Evolutionary conservation across 2,797 vertebrate species (phyloP).

Genomic region (Scolopax rusticola): DNA sequence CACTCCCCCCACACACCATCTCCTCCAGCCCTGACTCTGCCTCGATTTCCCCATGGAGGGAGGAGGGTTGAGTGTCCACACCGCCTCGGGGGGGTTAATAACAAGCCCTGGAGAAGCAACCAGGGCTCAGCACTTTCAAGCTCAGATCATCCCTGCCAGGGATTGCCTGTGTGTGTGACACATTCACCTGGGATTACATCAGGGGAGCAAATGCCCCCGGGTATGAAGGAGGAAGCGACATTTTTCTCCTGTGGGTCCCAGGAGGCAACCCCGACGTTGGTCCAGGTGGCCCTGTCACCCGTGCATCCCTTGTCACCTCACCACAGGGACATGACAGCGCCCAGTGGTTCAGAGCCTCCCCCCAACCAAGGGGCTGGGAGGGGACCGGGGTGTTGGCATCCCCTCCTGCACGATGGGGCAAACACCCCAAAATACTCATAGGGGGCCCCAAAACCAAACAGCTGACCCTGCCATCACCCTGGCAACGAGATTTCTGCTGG

Average conservation of each 20-base stretch:
- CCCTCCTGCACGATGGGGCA: accelerated
- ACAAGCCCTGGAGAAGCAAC: neutral
- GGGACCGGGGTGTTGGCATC: neutral
- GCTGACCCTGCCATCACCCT: accelerated
- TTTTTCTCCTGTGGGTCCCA: neutral
- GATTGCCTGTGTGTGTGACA: neutral
- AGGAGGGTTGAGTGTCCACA: neutral
- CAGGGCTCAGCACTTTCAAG: neutral
- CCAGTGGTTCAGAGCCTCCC: neutral
- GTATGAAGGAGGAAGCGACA: neutral
- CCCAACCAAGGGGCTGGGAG: accelerated
- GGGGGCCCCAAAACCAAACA: neutral
- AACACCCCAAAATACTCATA: neutral
- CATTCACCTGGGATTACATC: neutral
- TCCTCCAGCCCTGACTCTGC: neutral
- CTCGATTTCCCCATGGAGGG: accelerated
- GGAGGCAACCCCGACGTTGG: neutral
- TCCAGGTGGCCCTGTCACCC: neutral
- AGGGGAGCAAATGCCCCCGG: neutral
- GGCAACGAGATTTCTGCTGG: neutral
- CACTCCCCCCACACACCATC: accelerated
- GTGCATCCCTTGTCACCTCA: neutral
- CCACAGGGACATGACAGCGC: accelerated
- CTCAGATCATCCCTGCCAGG: neutral
- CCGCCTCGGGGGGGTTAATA: accelerated